phyloP scores from a whole-genome alignment of 1,140 invertebrate species.

The Drosophila teissieri region DNA sequence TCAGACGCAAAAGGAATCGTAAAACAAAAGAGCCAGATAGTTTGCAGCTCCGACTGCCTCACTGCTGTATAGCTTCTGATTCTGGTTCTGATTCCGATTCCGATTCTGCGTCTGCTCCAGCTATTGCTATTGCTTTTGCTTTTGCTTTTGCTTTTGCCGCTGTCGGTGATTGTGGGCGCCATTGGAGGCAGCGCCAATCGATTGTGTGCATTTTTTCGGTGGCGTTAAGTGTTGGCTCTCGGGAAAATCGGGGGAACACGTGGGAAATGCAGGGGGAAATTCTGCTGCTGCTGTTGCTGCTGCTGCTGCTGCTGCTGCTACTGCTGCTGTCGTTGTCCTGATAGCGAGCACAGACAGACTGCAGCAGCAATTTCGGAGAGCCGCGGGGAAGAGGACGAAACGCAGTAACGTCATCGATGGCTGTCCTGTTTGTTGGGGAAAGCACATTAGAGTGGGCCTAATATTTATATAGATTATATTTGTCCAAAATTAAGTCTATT shows the following conservation, averaged over 20 bases:
- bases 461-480: neutral
- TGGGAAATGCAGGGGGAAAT: constrained; percentile 3
- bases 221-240: constrained; percentile 63
- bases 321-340: constrained; percentile 63
- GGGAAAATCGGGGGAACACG: constrained; percentile 19
- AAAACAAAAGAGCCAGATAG: constrained; percentile 83
- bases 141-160: constrained; percentile 10
- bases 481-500: no score
- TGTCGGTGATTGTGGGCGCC: constrained; percentile 49
- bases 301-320: constrained; percentile 13
- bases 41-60: constrained; percentile 65
- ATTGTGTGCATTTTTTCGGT: constrained; percentile 74
- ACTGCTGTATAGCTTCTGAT: constrained; percentile 27
- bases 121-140: neutral
- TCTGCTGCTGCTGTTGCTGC: constrained; percentile 11
- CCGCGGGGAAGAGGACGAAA: constrained; percentile 18
- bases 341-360: constrained; percentile 58
- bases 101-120: constrained; percentile 14
- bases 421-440: constrained; percentile 9
- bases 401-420: constrained; percentile 56
- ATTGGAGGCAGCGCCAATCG: constrained; percentile 71
- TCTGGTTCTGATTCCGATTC: constrained; percentile 22
- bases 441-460: constrained; percentile 39
- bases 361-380: constrained; percentile 30
- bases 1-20: constrained; percentile 79